These are phyloP conservation scores for Drosophila auraria DNA, from an alignment of 1,140 invertebrate species.

Conservation along the genomic window DNA sequence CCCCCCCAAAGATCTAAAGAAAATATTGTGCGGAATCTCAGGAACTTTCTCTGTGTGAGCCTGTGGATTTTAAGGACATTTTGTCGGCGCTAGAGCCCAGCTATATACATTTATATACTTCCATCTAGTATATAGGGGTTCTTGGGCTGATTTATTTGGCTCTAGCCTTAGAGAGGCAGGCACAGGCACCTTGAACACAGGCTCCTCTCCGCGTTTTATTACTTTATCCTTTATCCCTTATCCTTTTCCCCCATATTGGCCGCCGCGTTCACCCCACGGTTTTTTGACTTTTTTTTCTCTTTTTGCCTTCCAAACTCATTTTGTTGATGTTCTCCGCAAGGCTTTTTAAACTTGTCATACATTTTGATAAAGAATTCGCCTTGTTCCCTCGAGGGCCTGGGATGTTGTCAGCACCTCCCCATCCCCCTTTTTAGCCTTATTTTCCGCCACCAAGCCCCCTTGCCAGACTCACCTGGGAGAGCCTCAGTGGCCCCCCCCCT, in stretches of 20 bases:
- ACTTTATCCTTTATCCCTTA: constrained; percentile 42
- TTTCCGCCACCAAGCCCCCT: neutral
- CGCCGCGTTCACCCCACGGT: constrained; percentile 5
- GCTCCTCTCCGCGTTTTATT: constrained; percentile 27
- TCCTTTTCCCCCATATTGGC: constrained; percentile 36
- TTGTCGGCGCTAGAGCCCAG: neutral
- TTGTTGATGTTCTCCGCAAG: constrained; percentile 61
- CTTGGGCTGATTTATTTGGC: constrained; percentile 36
- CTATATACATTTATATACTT: constrained; percentile 2
- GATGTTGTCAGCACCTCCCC: constrained; percentile 53
- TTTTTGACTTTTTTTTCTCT: neutral
- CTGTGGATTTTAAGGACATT: constrained; percentile 5
- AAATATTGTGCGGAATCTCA: constrained; percentile 10
- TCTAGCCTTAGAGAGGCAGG: constrained; percentile 7
- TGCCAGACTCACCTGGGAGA: constrained; percentile 14
- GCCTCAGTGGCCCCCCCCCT: neutral
- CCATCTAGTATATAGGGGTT: neutral
- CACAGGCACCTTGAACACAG: constrained; percentile 9
- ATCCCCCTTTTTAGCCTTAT: neutral
- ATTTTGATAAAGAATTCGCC: constrained; percentile 70
- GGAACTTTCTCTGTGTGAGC: constrained; percentile 10
- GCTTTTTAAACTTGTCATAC: constrained; percentile 77
- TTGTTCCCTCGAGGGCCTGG: constrained; percentile 55
- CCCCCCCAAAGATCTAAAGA: constrained; percentile 13
- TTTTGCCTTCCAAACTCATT: constrained; percentile 23